Base-by-base conservation (phyloP, 1,140 invertebrate genomes). In the Scaptomyza hsui region DNA sequence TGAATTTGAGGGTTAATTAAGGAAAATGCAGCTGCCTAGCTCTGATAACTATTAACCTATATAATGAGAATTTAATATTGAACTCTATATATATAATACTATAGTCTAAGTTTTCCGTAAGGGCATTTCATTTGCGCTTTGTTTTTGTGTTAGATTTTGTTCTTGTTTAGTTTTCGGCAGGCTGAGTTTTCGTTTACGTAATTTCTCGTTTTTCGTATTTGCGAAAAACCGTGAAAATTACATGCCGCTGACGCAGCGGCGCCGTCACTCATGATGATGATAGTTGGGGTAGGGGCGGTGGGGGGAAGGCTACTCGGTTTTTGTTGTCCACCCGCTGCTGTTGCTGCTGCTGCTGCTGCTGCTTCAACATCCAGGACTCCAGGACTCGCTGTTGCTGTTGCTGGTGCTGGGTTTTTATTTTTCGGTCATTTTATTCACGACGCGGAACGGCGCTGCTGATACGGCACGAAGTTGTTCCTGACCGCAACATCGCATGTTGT, bases 401-500 rank as follows among this genome's bases (percentile, higher is more conserved):
- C 21, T 41, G 47, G 13, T 51, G 26, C 49, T 41, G 42, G 41
- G 49, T 44, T 81, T 72, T 72, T 76, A 53, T 77, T 77, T 75
- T 63, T 16, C n/a, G 57, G 47, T 51, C 62, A 67, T 69, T 78
- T 76, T 77, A 73, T 72, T 75, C 53, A 45, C 57, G 53, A 55
- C 39, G 51, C 61, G n/a, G n/a, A n/a, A n/a, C n/a, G n/a, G n/a
- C n/a, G n/a, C n/a, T n/a, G 52, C 48, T 74, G 75, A 74, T 83
- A 74, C 60, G 70, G 78, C 78, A 81, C 82, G 82, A 88, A 88
- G 82, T 88, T 88, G 82, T 88, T 56, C 62, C 82, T 68, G 69
- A 89, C 86, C 86, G 65, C 86, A 89, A 89, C 86, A 89, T 89
- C 80, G 86, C 86, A 89, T 89, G 85, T 89, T 89, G 86, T 89